A percentile compares a stretch with the other conserved stretches of the same genome.
phyloP scores from a whole-genome alignment of 2,888 invertebrate species.

The Folsomia manolachei region DNA sequence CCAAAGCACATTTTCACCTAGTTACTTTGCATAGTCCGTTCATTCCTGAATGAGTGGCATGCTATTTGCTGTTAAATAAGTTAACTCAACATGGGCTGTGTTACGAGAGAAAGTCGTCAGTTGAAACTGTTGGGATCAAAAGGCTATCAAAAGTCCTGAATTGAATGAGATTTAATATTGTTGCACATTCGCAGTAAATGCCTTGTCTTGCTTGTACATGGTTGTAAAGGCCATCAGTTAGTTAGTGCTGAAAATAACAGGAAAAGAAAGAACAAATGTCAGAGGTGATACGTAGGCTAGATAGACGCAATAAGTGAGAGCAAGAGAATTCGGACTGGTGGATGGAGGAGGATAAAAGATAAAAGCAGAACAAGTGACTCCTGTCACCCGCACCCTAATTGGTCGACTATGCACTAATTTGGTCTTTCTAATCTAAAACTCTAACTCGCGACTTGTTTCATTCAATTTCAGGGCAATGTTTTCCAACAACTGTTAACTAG shows the following conservation, averaged over 20 bases:
- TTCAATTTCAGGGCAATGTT: conserved; percentile 90
- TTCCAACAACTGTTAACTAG: conserved; percentile 93
- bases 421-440: not conserved
- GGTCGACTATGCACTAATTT: conserved; percentile 1
- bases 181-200: not conserved
- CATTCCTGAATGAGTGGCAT: too few species aligned
- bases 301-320: too few species aligned
- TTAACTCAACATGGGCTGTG: too few species aligned
- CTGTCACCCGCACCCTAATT: not conserved
- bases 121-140: too few species aligned
- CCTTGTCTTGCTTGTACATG: too few species aligned
- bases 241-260: too few species aligned
- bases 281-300: too few species aligned
- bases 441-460: conserved; percentile 3
- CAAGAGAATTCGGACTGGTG: not conserved
- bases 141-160: too few species aligned
- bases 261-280: too few species aligned
- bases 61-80: too few species aligned
- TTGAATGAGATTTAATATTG: not conserved
- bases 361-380: conserved; percentile 1
- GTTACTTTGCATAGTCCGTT: not conserved
- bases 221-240: too few species aligned
- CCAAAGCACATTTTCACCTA: not conserved
- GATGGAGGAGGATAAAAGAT: not conserved
- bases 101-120: too few species aligned